phyloP scores from a whole-genome alignment of 2,113 vertebrate species.

The Pachyramphus minor region DNA sequence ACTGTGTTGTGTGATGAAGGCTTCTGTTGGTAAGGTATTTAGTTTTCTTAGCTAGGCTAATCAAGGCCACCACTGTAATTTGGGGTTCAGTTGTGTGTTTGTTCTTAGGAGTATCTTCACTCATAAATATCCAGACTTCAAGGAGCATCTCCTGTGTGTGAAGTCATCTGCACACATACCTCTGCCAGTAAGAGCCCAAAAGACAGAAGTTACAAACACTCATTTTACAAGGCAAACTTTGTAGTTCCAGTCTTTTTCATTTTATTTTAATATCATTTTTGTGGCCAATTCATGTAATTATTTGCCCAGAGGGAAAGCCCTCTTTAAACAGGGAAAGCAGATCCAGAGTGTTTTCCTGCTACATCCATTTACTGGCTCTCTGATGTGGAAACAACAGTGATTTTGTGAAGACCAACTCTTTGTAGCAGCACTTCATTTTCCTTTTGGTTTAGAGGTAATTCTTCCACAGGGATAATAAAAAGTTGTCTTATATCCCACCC shows the following conservation, averaged over 20 bases:
- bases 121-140: background rate
- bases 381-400: background rate
- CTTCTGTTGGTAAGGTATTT: background rate
- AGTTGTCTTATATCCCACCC: background rate
- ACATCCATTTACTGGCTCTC: background rate
- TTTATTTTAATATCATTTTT: constrained; percentile 29
- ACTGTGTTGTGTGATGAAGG: background rate
- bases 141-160: background rate
- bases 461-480: background rate
- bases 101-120: background rate
- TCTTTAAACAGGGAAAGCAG: background rate
- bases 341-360: background rate
- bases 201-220: background rate
- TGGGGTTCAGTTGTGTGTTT: background rate
- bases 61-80: background rate
- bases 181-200: background rate
- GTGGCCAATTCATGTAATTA: background rate
- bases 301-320: background rate
- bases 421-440: background rate
- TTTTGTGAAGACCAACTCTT: constrained; percentile 11
- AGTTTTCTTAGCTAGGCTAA: background rate
- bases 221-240: constrained; percentile 15
- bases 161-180: background rate
- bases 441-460: constrained; percentile 32
- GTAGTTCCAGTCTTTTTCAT: background rate